A percentile compares a stretch with the other conserved stretches of the same genome.
Conservation (phyloP, 2,113 vertebrate genomes). For the Capreolus pygargus region DNA sequence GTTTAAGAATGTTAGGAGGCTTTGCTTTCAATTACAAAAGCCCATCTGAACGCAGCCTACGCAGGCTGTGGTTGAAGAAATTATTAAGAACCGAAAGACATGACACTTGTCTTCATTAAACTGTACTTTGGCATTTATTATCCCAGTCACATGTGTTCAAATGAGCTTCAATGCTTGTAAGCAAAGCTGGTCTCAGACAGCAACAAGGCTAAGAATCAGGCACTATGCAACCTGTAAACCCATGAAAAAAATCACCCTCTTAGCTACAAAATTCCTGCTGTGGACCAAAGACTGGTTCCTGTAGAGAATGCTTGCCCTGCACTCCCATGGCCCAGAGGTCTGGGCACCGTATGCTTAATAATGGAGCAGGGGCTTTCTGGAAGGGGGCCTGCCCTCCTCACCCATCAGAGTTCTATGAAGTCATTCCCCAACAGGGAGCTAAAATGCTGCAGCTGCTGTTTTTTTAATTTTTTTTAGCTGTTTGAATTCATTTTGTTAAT, state of each 20-base stretch:
- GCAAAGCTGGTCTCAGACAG: conserved; percentile 75
- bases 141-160: conserved; percentile 80
- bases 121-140: conserved; percentile 79
- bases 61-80: conserved; percentile 59
- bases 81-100: conserved; percentile 54
- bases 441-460: conserved; percentile 80
- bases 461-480: conserved; percentile 56
- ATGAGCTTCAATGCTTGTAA: conserved; percentile 79
- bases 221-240: conserved; percentile 43
- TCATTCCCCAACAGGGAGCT: conserved; percentile 77
- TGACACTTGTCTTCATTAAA: conserved; percentile 75
- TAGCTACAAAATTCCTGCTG: conserved; percentile 17
- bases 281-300: conserved; percentile 52
- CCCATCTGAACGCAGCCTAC: conserved; percentile 67
- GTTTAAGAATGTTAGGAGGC: conserved; percentile 58
- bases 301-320: conserved; percentile 25
- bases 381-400: not conserved
- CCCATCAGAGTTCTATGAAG: conserved; percentile 1
- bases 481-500: conserved; percentile 65
- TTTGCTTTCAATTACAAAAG: conserved; percentile 70
- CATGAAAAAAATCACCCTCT: conserved; percentile 61
- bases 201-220: conserved; percentile 58
- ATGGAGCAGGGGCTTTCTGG: conserved; percentile 31
- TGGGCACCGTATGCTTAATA: conserved; percentile 40
- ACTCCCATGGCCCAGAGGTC: conserved; percentile 31